These are phyloP conservation scores for Paradoxurus hermaphroditus DNA, from an alignment of 2,113 vertebrate genomes.

Conservation along the genomic window DNA sequence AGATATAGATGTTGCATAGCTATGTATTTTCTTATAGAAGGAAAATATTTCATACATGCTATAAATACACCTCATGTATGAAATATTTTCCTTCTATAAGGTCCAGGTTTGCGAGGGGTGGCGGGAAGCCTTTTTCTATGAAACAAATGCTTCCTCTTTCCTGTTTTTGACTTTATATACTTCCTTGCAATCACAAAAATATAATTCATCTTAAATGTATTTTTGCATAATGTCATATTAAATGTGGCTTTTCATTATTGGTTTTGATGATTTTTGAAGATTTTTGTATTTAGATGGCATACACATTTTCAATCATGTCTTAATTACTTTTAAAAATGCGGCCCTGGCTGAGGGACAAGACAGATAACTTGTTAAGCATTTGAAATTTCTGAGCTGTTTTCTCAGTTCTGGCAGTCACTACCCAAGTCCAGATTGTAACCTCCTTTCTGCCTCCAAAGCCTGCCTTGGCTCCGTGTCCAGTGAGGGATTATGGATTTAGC, in stretches of 20 bases:
- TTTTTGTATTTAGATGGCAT: slow-evolving; percentile 88
- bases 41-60: slow-evolving; percentile 50
- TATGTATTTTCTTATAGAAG: slow-evolving; percentile 52
- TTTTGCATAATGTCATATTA: slow-evolving; percentile 81
- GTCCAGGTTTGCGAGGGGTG: slow-evolving; percentile 57
- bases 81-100: slow-evolving; percentile 58
- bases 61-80: slow-evolving; percentile 52
- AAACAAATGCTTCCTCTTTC: slow-evolving; percentile 66
- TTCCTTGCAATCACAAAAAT: slow-evolving; percentile 65
- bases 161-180: slow-evolving; percentile 53
- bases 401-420: slow-evolving; percentile 95
- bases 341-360: slow-evolving; percentile 97
- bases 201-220: slow-evolving; percentile 74
- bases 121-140: slow-evolving; percentile 67
- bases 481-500: slow-evolving; percentile 99
- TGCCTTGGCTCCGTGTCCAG: slow-evolving; percentile 99
- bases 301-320: slow-evolving; percentile 99
- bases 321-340: slow-evolving; percentile 99
- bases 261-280: slow-evolving; percentile 87
- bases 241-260: slow-evolving; percentile 86
- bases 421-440: slow-evolving; percentile 99
- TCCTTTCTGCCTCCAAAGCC: slow-evolving; percentile 99
- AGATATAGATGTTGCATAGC: slow-evolving; percentile 1
- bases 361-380: slow-evolving; percentile 99
- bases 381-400: slow-evolving; percentile 98